Conservation (phyloP, 2,888 invertebrate genomes). For the Cosmia trapezina region DNA sequence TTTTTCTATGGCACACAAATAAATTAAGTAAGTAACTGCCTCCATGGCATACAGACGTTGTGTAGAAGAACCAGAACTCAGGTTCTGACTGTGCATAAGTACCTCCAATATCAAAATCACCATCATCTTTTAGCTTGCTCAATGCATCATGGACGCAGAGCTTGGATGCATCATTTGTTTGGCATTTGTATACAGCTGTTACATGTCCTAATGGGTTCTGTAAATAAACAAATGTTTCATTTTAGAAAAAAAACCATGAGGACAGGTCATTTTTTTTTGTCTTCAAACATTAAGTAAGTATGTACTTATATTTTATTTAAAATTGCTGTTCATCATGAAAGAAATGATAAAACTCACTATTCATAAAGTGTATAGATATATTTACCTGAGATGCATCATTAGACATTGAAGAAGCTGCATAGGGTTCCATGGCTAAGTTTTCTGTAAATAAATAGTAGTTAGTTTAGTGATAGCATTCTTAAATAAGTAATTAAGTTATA, state of each 20-base stretch:
- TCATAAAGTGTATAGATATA: background rate
- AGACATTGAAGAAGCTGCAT: background rate
- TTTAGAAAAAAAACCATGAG: background rate
- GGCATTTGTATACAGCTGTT: conserved; percentile 74
- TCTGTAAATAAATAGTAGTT: conserved; percentile 31
- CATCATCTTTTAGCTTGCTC: conserved; percentile 69
- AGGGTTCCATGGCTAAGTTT: conserved; percentile 22
- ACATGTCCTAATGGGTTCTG: conserved; percentile 70
- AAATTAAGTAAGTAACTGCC: conserved; percentile 78
- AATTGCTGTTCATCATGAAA: background rate
- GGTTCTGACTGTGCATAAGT: conserved; percentile 73
- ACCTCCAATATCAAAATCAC: conserved; percentile 82
- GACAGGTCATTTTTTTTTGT: background rate
- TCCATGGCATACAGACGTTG: conserved; percentile 75
- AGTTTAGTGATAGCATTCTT: background rate
- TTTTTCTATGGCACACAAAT: conserved; percentile 78
- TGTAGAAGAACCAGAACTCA: conserved; percentile 83
- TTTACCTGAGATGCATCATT: conserved; percentile 26
- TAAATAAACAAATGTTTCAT: conserved; percentile 53
- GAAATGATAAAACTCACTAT: background rate
- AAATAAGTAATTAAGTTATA: background rate
- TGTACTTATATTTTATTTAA: background rate
- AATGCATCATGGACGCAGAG: conserved; percentile 76
- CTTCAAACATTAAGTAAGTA: background rate
- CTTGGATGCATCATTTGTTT: conserved; percentile 72